Conservation (phyloP, 2,113 vertebrate genomes). For the Alaudala cheleensis region DNA sequence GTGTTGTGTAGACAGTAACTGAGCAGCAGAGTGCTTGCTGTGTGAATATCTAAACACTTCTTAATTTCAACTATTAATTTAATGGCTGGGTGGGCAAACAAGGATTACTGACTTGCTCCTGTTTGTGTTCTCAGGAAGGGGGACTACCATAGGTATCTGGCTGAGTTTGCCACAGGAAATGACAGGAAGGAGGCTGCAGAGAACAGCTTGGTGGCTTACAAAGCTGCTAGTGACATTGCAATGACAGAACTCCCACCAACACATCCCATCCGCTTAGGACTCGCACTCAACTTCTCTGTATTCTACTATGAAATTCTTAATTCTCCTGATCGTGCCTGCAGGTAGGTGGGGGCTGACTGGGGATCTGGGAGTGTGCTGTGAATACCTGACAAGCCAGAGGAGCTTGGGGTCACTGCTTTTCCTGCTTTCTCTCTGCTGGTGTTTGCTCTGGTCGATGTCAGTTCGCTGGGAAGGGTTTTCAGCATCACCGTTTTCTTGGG, state of each 20-base stretch:
- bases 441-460: not conserved
- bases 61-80: not conserved
- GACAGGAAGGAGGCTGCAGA: constrained; percentile 98
- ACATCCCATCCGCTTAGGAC: constrained; percentile 96
- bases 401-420: not conserved
- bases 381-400: not conserved
- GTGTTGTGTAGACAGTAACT: not conserved
- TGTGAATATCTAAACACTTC: not conserved
- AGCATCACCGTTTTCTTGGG: not conserved
- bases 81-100: not conserved
- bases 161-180: constrained; percentile 97
- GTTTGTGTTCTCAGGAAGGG: constrained; percentile 85
- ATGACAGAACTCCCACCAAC: constrained; percentile 95
- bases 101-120: not conserved
- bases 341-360: constrained; percentile 69
- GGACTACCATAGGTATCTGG: constrained; percentile 99
- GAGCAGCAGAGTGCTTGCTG: not conserved
- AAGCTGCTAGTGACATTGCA: constrained; percentile 96
- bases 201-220: constrained; percentile 98
- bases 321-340: constrained; percentile 98
- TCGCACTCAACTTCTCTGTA: constrained; percentile 99
- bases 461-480: not conserved
- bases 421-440: not conserved
- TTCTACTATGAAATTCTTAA: constrained; percentile 99
- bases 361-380: accelerated